Base-by-base conservation (phyloP, 1,140 invertebrate genomes). In the Thalassaphorura encarpata region DNA sequence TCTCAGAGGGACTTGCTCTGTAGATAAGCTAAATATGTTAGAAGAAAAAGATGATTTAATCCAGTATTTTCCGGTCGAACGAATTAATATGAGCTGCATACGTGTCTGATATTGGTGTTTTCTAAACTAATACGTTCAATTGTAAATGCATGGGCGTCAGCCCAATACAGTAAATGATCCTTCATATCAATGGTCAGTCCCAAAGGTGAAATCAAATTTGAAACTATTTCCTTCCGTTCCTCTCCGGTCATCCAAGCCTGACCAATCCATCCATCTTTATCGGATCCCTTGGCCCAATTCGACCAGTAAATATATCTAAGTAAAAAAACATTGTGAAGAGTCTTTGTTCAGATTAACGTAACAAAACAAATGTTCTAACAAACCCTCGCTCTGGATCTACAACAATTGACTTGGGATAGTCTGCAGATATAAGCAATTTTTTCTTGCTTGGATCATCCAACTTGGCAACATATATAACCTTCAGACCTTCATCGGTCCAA, bases 401-500 rank as follows among this genome's bases (percentile, higher is more conserved):
- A 23, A 77, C 81, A 63, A 89, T 79, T 15, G 81, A 76, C 56
- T 79, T 71, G 18, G 84, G 83, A 62, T 75, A 66, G 54, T 71
- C 70, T 19, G 74, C 75, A 49, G 71, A 67, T 13, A 82, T 68
- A 33, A 85, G 69, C 31, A 75, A 75, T 66, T 75, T 76, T 16
- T 73, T 69, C 41, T 75, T 69, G 23, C 70, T 68, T 2, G 75
- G 66, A 64, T 79, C 74, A 27, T 75, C 69, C 48, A 86, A 67
- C 26, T 75, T 74, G 19, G 79, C 76, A 27, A 83, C 82, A 64
- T 74, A 78, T 61, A 87, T 78, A 11, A 72, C 71, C 4, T 76
- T 74, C 54, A 77, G 70, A 39, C 76, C 75, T 67, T 81, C 78
- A 71, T 85, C 84, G 41, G 83, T 82, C 84, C 85, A 92, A 73